Evolutionary conservation across 2,888 invertebrate species (phyloP).

Genomic region (Coremacera marginata): DNA sequence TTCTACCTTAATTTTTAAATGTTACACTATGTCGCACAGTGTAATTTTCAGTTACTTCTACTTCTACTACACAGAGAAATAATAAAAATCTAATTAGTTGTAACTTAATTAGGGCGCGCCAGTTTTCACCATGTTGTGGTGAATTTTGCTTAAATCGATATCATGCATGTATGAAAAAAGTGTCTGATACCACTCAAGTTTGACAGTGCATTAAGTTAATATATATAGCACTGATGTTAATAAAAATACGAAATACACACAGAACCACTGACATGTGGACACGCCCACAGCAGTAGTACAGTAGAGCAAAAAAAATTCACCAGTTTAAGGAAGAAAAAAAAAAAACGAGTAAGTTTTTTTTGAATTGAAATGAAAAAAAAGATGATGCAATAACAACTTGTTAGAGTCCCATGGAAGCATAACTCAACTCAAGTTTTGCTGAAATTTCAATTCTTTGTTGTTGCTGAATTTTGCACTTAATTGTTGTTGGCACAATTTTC

Average conservation of each 20-base stretch:
- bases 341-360: no score
- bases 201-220: neutral
- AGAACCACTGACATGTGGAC: neutral
- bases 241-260: neutral
- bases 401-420: constrained; percentile 47
- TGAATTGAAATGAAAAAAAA: constrained; percentile 30
- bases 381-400: constrained; percentile 50
- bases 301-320: neutral
- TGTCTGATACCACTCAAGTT: neutral
- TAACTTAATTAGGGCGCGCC: constrained; percentile 3
- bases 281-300: constrained; percentile 10
- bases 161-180: neutral
- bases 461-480: neutral
- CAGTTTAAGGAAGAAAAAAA: neutral
- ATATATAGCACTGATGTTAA: neutral
- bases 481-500: constrained; percentile 10
- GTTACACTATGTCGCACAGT: no score
- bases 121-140: neutral
- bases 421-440: neutral
- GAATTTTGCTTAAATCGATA: constrained; percentile 2
- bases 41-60: no score
- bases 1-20: no score
- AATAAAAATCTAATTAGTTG: no score
- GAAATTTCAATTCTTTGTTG: no score
- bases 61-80: no score